Evolutionary conservation across 2,113 vertebrate genomes (phyloP).

Genomic region (Glaucidium brasilianum): DNA sequence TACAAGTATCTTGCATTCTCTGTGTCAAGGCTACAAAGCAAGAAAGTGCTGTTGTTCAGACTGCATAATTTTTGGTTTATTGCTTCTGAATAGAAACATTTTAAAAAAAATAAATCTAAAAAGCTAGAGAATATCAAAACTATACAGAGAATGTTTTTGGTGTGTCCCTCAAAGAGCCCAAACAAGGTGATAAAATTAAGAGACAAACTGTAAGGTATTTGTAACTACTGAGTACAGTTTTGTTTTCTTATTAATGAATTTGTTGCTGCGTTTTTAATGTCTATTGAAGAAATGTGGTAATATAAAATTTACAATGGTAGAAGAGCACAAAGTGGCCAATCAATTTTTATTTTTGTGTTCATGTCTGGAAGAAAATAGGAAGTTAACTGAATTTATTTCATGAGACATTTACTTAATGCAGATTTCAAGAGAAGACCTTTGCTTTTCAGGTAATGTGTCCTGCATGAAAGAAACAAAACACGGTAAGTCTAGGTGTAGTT

Average conservation of each 20-base stretch:
- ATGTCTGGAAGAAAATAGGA: background rate
- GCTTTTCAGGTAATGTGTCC: background rate
- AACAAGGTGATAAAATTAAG: background rate
- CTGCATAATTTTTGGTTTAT: background rate
- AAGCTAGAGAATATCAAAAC: background rate
- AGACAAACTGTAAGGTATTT: background rate
- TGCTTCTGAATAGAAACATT: background rate
- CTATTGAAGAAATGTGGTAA: background rate
- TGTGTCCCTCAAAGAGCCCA: background rate
- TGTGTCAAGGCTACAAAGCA: slow-evolving; percentile 27
- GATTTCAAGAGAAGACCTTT: background rate
- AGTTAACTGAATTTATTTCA: background rate
- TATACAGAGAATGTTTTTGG: background rate
- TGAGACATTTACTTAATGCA: background rate
- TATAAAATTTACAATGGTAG: background rate
- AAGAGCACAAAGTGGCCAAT: background rate
- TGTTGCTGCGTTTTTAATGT: background rate
- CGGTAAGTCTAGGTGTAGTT: background rate
- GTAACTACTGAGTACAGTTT: background rate
- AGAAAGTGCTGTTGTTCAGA: background rate
- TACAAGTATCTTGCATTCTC: slow-evolving; percentile 57
- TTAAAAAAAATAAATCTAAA: background rate
- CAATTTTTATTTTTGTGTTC: background rate
- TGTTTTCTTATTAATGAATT: background rate
- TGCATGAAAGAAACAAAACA: background rate